Base-by-base conservation (phyloP, 1,140 invertebrate species). In the Cyclina sinensis region DNA sequence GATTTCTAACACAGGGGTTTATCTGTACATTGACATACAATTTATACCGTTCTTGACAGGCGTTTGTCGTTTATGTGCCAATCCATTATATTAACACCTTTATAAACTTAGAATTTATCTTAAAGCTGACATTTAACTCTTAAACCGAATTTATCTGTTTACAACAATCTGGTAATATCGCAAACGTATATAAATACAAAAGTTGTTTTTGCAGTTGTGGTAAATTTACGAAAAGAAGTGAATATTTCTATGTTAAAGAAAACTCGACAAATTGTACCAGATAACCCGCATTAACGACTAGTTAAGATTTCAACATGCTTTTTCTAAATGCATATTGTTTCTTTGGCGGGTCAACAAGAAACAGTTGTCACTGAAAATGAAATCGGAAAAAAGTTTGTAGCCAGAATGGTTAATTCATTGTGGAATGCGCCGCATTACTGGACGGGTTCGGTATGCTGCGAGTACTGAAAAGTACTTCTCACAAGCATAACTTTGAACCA, bases 41-140 rank as follows among this genome's bases (percentile, higher is more conserved):
- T 27, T 65, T 65, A 30, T 65, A 30, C 59, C 24, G 4, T 4
- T 35, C 3, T 11, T 65, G 59, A 65, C 59, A 65, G 59, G 27
- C 27, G 27, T 7, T 35, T 65, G 59, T 65, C 59, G 16, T 65
- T 65, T 4, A 65, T 65, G 14, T 7, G 27, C 59, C 11, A n/a
- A 65, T 65, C 59, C 59, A 65, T 65, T 65, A 65, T 65, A 35
- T 65, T 30, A 21, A 65, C 51, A 54, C 3, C 24, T 65, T 11
- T 65, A 54, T 54, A 3, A 18, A 54, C 51, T 4, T 54, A 46
- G 4, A 27, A 65, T 9, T 30, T 16, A 30, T 1, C 59, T 65
- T 65, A 65, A 65, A 65, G 59, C 59, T 65, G 59, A 43, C 43
- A 43, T 14, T 43, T 43, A 4, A 43, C 43, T 14, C 5, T 43